Conservation (phyloP, 2,797 vertebrate species). For the Cetoscarus ocellatus region DNA sequence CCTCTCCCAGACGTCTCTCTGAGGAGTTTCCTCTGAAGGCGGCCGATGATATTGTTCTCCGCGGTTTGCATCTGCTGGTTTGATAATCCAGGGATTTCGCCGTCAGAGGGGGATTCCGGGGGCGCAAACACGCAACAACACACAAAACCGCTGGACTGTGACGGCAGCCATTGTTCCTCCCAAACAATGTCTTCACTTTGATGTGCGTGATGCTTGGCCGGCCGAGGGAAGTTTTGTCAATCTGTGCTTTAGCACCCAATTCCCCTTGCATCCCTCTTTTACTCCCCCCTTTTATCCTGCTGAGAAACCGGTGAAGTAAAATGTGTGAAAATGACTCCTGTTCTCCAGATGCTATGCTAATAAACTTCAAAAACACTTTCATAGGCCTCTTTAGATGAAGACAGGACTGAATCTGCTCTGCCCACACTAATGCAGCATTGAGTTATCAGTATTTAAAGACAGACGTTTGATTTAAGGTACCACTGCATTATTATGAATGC, state of each 20-base stretch:
- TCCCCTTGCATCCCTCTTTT: constrained; percentile 22
- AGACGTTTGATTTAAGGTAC: too few species aligned
- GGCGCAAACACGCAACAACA: constrained; percentile 85
- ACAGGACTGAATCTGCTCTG: too few species aligned
- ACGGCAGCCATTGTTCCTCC: constrained; percentile 91
- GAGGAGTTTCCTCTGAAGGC: constrained; percentile 70
- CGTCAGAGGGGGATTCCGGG: constrained; percentile 85
- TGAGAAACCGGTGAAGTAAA: constrained; percentile 29
- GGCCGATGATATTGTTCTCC: constrained; percentile 70
- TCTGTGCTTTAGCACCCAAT: constrained; percentile 60
- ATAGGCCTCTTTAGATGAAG: too few species aligned
- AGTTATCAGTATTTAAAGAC: too few species aligned
- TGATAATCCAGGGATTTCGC: constrained; percentile 85
- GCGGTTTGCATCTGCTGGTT: constrained; percentile 85
- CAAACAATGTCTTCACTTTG: constrained; percentile 96
- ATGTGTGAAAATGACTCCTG: constrained; percentile 14
- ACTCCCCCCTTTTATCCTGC: constrained; percentile 12
- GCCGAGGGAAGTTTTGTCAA: constrained; percentile 75
- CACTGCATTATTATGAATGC: too few species aligned
- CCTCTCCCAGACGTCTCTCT: constrained; percentile 55
- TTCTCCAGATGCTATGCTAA: neutral
- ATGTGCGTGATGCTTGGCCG: constrained; percentile 89
- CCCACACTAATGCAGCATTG: too few species aligned
- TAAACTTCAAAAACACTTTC: too few species aligned
- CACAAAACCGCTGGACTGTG: constrained; percentile 91